Percentiles rank a stretch among this genome's conserved stretches.
These are phyloP conservation scores for Falcaria lacertinaria DNA, from an alignment of 2,888 invertebrate genomes.

Conservation along the genomic window DNA sequence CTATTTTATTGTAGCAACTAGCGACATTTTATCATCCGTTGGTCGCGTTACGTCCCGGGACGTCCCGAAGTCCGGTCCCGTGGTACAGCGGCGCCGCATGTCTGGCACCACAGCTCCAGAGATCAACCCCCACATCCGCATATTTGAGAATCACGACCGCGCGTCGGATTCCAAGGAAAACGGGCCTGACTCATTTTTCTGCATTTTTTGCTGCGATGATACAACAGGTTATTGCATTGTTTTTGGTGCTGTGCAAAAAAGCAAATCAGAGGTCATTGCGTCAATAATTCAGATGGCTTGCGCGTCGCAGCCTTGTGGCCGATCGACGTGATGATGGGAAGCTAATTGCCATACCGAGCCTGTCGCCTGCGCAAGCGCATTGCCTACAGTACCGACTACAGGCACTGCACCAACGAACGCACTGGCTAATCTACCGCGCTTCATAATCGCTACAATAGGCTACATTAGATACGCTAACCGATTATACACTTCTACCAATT, in stretches of 20 bases:
- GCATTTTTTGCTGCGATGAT: slow-evolving; percentile 35
- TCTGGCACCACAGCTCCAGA: slow-evolving; percentile 1
- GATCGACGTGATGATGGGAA: slow-evolving; percentile 21
- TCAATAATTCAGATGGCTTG: slow-evolving; percentile 57
- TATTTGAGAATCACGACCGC: slow-evolving; percentile 9
- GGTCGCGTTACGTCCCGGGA: no score
- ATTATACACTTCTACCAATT: neutral
- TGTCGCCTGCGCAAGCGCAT: neutral
- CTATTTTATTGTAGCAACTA: slow-evolving; percentile 10
- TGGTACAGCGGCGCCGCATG: slow-evolving; percentile 1
- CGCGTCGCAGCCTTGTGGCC: slow-evolving; percentile 35
- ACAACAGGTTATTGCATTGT: slow-evolving; percentile 52
- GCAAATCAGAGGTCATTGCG: slow-evolving; percentile 55
- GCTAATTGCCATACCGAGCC: slow-evolving; percentile 1
- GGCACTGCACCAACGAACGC: neutral
- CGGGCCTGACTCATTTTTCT: slow-evolving; percentile 32
- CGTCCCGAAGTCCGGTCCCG: no score
- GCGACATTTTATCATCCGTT: no score
- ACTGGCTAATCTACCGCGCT: neutral
- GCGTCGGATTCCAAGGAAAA: slow-evolving; percentile 29
- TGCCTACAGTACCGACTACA: neutral
- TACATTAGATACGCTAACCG: neutral
- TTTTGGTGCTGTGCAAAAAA: slow-evolving; percentile 52
- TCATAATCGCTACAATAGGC: neutral
- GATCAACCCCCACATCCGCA: no score